Base-by-base conservation (phyloP, 2,888 invertebrate species). In the Brenthis daphne region DNA sequence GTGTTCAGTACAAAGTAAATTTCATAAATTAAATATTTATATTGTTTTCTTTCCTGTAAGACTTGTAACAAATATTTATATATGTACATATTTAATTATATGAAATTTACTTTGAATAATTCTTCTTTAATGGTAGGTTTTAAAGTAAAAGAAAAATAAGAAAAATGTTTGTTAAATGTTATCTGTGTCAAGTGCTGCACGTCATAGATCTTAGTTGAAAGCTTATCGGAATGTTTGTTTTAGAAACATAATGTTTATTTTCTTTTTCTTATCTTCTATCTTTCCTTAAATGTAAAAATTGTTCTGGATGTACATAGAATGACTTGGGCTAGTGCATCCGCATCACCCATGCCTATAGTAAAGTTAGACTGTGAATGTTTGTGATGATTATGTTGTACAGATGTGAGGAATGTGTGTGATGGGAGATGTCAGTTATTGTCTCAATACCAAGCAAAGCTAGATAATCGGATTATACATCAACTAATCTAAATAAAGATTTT, bases 241-340 rank as follows among this genome's bases (percentile, higher is more conserved):
- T 70, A 65, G 66, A 68, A 72, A 53, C 71, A 65, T 64, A 29
- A 20, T 68, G 48, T 68, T 68, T 61, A 48, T 69, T 64, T 65
- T 43, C 55, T 64, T 67, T 63, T 66, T 69, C n/a, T 68, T 54
- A 65, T 67, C 64, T 74, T 72, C 57, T 71, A 68, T 61, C 66
- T 66, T 70, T 67, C 71, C 56, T 74, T 79, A 76, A 76, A 73
- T 66, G 77, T 71, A 84, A 89, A 90, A 90, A 90, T 90, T 89
- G 90, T 91, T 91, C 90, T 90, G 90, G 90, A 89, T 85, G 80
- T 80, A 80, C 82, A 83, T 82, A 76, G 79, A 85, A 81, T 82
- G 82, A 84, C 76, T 81, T 85, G 84, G 87, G 87, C 85, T 89
- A 88, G 89, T 88, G 89, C 89, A 90, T 88, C 87, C 79, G 83